Base-by-base conservation (phyloP, 1,140 invertebrate genomes). In the Magallana gigas region DNA sequence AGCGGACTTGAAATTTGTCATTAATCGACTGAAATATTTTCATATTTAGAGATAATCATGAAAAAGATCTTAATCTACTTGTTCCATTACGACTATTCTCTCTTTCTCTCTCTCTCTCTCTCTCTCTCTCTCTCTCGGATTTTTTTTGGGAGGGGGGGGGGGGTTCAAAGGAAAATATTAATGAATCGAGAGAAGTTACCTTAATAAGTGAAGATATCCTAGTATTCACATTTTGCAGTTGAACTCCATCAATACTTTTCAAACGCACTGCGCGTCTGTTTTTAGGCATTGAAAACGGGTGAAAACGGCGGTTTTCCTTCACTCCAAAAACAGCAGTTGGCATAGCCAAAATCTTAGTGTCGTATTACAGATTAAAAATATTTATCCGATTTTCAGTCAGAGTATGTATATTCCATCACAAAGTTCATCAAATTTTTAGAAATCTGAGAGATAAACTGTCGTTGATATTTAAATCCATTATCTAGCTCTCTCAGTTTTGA, bases 381-480 rank as follows among this genome's bases (percentile, higher is more conserved):
- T 29, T 76, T 76, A 36, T 76, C 68, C 23, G 9, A 12, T 29
- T 12, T 29, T 16, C 18, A 76, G 9, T 29, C 68, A 76, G 9
- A n/a, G 36, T 48, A 48, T 2, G 5, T 12, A 76, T 29, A 29
- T 29, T 76, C 23, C 23, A 36, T 76, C 68, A 36, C 23, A 76
- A 76, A 48, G 36, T 76, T 76, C 23, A 76, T 76, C 8, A 83
- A 80, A 83, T 57, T 57, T 83, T 83, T 57, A 76, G 68, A 76
- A 76, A 83, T 36, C 18, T 83, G 9, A 83, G 14, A 83, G n/a
- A 57, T 83, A 58, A 83, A 83, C 81, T 57, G 7, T 58, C 57
- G n/a, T n/a, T 83, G 81, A 29, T 11, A 76, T 76, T 76, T 76
- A 76, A 76, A 76, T 76, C 68, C 68, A 36, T 36, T 76, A 76